Base-by-base conservation (phyloP, 1,140 invertebrate genomes). In the Drosophila rufa region DNA sequence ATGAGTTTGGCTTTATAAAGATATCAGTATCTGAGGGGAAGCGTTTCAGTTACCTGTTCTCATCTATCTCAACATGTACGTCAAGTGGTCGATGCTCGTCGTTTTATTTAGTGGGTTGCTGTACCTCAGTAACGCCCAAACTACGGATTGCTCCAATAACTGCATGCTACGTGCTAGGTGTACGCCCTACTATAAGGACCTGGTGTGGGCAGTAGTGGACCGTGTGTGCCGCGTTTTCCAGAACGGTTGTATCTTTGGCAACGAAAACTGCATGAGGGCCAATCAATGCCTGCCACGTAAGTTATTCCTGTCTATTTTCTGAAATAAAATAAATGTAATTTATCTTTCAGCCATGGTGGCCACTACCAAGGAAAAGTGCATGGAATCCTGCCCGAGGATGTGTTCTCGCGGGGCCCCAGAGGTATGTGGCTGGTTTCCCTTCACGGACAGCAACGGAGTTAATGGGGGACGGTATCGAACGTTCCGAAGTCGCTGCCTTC, bases 211-310 rank as follows among this genome's bases (percentile, higher is more conserved):
- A 36, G 61, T 80, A 14, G 71, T 71, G 1, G 53, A 64, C 12
- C 51, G 61, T 0, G 43, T 17, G 4, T 83, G 81, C 30, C 76
- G 81, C 0, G 70, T 83, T 17, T 84, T 67, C 19, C 80, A 83
- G 12, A 83, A 83, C 42, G 76, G 76, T 2, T 83, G 81, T 19
- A 38, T 83, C 2, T 83, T 83, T 43, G 46, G 47, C 6, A 70
- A 59, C 17, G 76, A 53, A 9, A 83, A 83, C 42, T 83, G 81
- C 11, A 50, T 43, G 47, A 64, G 80, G 12, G 57, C 43, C 5
- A 83, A 83, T 38, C 66, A 30, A n/a, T 78, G 76, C n/a, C n/a
- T 71, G 55, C 36, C 59, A 55, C 66, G 76, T 79, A 79, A 71
- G 53, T 22, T 7, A 9, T 4, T 42, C 0, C 2, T 3, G 3